Conservation (phyloP, 2,888 invertebrate genomes). For the Nasonovia ribisnigri region DNA sequence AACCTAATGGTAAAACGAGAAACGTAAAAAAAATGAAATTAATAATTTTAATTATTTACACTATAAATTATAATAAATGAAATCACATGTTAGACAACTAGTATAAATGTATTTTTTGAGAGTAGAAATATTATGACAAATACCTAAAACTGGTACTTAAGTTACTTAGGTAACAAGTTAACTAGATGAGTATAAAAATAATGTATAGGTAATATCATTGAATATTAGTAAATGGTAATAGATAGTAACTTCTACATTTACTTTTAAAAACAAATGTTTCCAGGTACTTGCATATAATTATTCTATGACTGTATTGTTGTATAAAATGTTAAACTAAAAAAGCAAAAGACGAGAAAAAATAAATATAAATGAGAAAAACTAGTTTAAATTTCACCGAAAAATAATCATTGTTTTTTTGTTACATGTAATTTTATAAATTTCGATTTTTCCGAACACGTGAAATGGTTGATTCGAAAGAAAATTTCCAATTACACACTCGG, state of each 20-base stretch:
- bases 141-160: not conserved
- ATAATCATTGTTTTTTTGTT: not conserved
- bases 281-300: not conserved
- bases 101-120: too few relatives aligned
- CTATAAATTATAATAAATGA: not conserved
- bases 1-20: not conserved
- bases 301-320: not conserved
- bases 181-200: not conserved
- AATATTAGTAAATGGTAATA: too few relatives aligned
- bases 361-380: not conserved
- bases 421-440: conserved; percentile 15
- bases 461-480: not conserved
- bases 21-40: not conserved
- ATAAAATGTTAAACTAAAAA: not conserved
- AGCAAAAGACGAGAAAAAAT: not conserved
- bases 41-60: not conserved
- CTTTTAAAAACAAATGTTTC: not conserved
- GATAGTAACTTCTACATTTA: not conserved
- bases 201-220: too few relatives aligned
- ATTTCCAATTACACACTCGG: conserved; percentile 47
- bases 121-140: too few relatives aligned
- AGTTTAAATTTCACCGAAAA: not conserved
- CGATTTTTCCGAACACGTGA: not conserved
- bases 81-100: not conserved
- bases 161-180: not conserved